Conservation (phyloP, 1,140 invertebrate genomes). For the Drosophila prosaltans region DNA sequence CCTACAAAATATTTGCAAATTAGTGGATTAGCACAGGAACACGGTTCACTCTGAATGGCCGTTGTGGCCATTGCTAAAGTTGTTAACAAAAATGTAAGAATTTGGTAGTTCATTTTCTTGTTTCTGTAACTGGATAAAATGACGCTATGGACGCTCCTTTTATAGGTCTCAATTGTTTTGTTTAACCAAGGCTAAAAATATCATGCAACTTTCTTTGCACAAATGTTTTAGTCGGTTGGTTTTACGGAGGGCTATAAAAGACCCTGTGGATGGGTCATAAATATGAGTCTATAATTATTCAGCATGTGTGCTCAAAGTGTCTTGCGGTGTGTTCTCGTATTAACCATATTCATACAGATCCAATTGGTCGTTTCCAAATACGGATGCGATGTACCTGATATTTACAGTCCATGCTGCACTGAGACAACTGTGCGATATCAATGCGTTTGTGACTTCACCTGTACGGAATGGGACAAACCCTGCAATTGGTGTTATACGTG, state of each 20-base stretch:
- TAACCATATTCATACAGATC: background rate
- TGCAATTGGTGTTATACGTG: slow-evolving; percentile 45
- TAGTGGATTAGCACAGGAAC: background rate
- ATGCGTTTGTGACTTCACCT: slow-evolving; percentile 50
- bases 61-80: background rate
- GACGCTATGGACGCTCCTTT: background rate
- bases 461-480: slow-evolving; percentile 46
- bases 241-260: slow-evolving; percentile 3
- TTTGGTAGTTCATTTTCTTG: slow-evolving; percentile 1
- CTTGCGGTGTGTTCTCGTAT: background rate
- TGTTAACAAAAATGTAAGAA: background rate
- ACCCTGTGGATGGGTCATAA: background rate
- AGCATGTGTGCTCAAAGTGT: background rate
- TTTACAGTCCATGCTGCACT: background rate
- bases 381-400: slow-evolving; percentile 11
- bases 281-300: background rate
- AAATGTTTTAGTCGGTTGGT: background rate
- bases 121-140: background rate
- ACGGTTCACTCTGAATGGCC: background rate
- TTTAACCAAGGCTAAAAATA: slow-evolving; percentile 8
- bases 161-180: background rate
- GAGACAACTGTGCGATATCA: slow-evolving; percentile 8
- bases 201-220: slow-evolving; percentile 12
- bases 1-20: slow-evolving; percentile 16
- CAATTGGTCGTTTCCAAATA: background rate